Base-by-base conservation (phyloP, 1,140 invertebrate species). In the Anastrepha ludens region DNA sequence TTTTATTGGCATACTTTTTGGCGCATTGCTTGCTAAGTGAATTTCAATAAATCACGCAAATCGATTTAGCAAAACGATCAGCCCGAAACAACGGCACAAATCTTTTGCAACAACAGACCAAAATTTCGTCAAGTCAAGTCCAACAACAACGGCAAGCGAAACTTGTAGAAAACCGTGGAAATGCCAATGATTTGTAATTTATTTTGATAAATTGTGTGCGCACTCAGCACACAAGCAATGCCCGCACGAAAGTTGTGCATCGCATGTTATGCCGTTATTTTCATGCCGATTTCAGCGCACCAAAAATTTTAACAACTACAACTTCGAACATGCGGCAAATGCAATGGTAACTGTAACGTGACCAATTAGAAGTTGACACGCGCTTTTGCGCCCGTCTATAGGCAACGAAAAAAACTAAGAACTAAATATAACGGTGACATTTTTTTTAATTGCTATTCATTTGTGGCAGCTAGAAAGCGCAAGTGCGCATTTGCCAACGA, bases 1-100 rank as follows among this genome's bases (percentile, higher is more conserved):
- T 81, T 81, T 81, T 81, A 81, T 81, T 81, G 74, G 74, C 74
- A 81, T 81, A 81, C 74, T 81, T 81, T 81, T 81, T 81, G 74
- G 74, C 74, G 74, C 47, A 81, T 81, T 81, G 74, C 74, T 47
- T 81, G 74, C 3, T 81, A 81, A 81, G 74, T 81, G 74, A 81
- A 81, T 20, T 81, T 81, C 74, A 81, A 81, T 81, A 55, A 81
- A 81, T 81, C 74, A 81, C 74, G 74, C 74, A 81, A 41, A 81
- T 81, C 74, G 74, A 81, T 81, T 81, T 81, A 81, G 74, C 41
- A 20, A 81, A 81, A 74, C 70, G 70, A 74, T 41, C 70, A 50
- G 70, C 20, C 44, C 7, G 13, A 15, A 29, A 81, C 44, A 81
- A 81, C 17, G 17, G 29, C 50, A 55, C 39, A 74, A 74, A 81